These are phyloP conservation scores for Myotis daubentonii DNA, from an alignment of 2,797 vertebrate species.

Conservation along the genomic window DNA sequence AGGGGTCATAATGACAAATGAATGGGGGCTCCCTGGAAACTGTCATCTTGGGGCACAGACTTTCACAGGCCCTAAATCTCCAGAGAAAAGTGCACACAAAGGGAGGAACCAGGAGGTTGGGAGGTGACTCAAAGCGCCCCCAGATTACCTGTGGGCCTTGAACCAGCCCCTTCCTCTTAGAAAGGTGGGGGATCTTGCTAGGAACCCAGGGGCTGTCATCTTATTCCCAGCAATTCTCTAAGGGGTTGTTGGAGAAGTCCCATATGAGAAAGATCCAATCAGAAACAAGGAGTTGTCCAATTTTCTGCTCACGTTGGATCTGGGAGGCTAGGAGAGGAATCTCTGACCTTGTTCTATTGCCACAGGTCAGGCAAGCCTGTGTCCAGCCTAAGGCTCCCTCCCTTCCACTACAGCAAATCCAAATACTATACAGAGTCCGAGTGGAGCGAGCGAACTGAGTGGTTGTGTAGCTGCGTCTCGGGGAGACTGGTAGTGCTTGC, in stretches of 20 bases:
- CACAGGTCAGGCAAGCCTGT: background rate
- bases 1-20: no score
- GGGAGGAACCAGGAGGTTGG: background rate
- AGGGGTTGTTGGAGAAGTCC: background rate
- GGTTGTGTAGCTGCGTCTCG: no score
- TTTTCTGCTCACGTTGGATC: fast-evolving
- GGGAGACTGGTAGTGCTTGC: no score
- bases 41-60: fast-evolving
- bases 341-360: background rate
- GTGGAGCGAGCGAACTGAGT: no score
- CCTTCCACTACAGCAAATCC: background rate
- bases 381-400: background rate
- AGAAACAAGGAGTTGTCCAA: background rate
- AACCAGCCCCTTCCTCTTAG: background rate
- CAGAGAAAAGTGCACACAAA: background rate
- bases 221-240: background rate
- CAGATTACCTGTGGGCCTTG: background rate
- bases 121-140: background rate
- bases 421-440: no score
- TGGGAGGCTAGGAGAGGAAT: background rate
- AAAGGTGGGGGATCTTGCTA: fast-evolving
- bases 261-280: background rate
- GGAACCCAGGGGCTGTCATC: fast-evolving
- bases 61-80: background rate
- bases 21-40: background rate